Evolutionary conservation across 2,113 vertebrate species (phyloP).

Genomic region (Axis porcinus): DNA sequence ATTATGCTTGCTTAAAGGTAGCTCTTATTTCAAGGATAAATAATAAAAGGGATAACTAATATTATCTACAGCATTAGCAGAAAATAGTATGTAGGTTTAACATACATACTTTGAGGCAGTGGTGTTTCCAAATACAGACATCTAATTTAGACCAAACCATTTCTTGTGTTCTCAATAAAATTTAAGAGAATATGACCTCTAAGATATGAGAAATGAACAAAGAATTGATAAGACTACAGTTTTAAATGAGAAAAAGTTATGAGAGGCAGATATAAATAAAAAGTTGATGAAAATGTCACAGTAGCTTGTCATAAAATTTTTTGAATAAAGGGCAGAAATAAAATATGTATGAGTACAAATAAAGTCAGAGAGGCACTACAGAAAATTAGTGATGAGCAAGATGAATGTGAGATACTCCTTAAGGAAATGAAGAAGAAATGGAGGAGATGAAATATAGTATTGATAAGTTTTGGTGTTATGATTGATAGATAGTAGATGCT

Average conservation of each 20-base stretch:
- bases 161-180: neutral
- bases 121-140: neutral
- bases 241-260: neutral
- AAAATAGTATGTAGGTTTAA: neutral
- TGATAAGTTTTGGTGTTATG: neutral
- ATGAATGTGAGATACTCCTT: neutral
- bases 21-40: neutral
- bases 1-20: neutral
- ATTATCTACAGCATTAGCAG: neutral
- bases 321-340: slow-evolving; percentile 13
- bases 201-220: slow-evolving; percentile 37
- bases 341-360: slow-evolving; percentile 44
- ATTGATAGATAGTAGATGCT: neutral
- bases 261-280: neutral
- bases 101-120: neutral
- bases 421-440: neutral
- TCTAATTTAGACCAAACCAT: neutral
- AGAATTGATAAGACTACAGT: neutral
- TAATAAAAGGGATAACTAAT: neutral
- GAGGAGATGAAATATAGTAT: neutral
- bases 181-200: slow-evolving; percentile 8
- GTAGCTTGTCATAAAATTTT: neutral
- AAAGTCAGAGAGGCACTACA: neutral
- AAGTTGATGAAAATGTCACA: slow-evolving; percentile 1
- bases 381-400: slow-evolving; percentile 22